Evolutionary conservation across 92 coral and sea anemone genomes (phyloP).

Genomic region (Paragorgia papillata): DNA sequence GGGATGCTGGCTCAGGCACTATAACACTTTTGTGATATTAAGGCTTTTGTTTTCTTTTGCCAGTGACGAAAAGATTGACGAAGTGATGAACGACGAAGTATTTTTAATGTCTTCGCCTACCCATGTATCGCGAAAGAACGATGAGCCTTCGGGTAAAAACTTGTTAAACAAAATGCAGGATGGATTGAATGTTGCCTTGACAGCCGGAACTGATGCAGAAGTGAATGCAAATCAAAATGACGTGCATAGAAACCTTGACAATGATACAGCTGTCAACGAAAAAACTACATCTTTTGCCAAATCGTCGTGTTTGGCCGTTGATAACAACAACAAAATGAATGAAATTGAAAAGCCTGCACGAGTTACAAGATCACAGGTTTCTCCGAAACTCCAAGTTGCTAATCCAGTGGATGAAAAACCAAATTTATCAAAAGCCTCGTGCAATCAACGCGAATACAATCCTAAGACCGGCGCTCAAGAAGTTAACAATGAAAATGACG

Average conservation of each 20-base stretch:
- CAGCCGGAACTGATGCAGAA: too few species aligned
- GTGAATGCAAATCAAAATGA: too few species aligned
- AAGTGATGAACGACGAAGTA: not conserved
- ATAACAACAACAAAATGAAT: not conserved
- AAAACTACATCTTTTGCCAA: not conserved
- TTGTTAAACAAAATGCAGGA: too few species aligned
- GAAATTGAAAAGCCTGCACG: not conserved
- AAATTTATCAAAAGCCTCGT: not conserved
- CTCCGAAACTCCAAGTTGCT: not conserved
- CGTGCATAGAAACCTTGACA: too few species aligned
- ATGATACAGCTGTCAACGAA: not conserved
- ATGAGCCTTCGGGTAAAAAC: too few species aligned
- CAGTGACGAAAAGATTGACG: slow-evolving; percentile 3
- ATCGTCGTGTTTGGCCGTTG: not conserved
- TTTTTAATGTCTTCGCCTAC: slow-evolving; percentile 21
- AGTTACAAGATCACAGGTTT: slow-evolving; percentile 17
- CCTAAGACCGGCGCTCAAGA: not conserved
- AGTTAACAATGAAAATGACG: not conserved
- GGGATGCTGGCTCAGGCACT: too few species aligned
- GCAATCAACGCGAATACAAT: not conserved
- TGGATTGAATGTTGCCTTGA: too few species aligned
- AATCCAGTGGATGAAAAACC: not conserved
- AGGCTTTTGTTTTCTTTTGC: not conserved
- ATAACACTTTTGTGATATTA: too few species aligned
- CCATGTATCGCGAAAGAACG: not conserved